Percentiles rank a stretch among this genome's conserved stretches.
These are phyloP conservation scores for Phenacoccus solenopsis DNA, from an alignment of 1,140 invertebrate genomes.

Conservation along the genomic window DNA sequence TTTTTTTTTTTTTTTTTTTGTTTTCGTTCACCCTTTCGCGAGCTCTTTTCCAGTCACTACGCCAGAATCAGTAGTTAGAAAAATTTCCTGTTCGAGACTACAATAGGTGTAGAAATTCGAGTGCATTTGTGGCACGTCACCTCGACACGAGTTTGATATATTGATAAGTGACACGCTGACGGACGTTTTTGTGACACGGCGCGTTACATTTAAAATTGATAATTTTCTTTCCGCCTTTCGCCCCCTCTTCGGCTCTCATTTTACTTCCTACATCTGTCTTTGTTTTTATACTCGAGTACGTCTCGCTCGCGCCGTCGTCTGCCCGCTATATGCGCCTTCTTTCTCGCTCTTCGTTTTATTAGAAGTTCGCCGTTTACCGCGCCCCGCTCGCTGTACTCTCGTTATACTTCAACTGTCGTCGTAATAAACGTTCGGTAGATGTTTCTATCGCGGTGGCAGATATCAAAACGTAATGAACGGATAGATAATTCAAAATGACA, in stretches of 20 bases:
- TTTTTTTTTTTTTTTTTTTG: too few relatives aligned
- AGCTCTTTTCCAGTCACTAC: too few relatives aligned
- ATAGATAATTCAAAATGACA: slow-evolving; percentile 3
- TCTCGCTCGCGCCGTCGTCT: not conserved
- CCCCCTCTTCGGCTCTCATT: too few relatives aligned
- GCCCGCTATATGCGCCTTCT: not conserved
- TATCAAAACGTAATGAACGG: slow-evolving; percentile 1
- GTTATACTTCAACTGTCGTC: not conserved
- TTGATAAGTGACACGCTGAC: not conserved
- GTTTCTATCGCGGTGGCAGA: not conserved
- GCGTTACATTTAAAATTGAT: not conserved
- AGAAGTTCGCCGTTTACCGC: not conserved
- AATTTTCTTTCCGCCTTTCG: not conserved
- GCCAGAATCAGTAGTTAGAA: too few relatives aligned
- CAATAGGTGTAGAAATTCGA: too few relatives aligned
- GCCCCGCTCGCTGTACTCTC: too few relatives aligned
- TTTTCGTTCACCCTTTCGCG: too few relatives aligned
- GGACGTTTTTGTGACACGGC: not conserved
- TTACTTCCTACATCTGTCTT: too few relatives aligned
- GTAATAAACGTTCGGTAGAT: not conserved
- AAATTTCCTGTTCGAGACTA: too few relatives aligned
- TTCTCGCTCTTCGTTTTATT: not conserved
- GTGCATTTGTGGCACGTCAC: not conserved
- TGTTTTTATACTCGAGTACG: not conserved
- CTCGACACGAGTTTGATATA: not conserved